These are phyloP conservation scores for Mystacides longicornis DNA, from an alignment of 2,888 invertebrate genomes.

Conservation along the genomic window DNA sequence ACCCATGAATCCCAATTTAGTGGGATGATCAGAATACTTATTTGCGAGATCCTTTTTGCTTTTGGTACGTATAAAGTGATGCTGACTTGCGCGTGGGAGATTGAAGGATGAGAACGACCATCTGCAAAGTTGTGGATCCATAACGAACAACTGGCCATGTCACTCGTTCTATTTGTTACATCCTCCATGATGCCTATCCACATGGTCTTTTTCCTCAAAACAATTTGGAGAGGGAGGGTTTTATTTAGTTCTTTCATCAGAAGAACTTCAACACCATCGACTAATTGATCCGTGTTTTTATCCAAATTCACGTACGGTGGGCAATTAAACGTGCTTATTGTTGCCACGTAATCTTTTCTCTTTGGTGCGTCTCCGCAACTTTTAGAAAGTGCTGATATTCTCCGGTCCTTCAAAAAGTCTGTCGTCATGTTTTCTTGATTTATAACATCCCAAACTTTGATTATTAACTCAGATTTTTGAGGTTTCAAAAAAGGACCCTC, in stretches of 20 bases:
- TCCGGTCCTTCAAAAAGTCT: not conserved
- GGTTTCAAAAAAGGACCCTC: too few relatives aligned
- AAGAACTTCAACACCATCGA: not conserved
- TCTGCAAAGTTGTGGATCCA: not conserved
- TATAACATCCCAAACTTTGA: conserved; percentile 1
- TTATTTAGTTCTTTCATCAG: not conserved
- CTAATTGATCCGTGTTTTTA: not conserved
- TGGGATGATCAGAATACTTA: not conserved
- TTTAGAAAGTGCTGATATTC: not conserved
- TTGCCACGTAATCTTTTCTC: conserved; percentile 1
- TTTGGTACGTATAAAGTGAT: conserved; percentile 1
- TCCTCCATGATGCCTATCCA: not conserved
- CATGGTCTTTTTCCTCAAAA: not conserved
- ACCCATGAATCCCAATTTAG: not conserved
- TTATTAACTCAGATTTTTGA: not conserved
- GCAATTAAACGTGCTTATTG: not conserved
- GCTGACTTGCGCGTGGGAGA: not conserved
- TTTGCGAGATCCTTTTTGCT: not conserved
- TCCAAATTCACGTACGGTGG: conserved; percentile 3
- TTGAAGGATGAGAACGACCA: not conserved
- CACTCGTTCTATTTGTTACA: not conserved
- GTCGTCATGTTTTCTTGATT: not conserved
- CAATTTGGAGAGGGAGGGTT: not conserved
- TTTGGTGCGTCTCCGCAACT: not conserved
- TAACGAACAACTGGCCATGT: not conserved